These are phyloP conservation scores for Chrosomus eos DNA, from an alignment of 2,797 vertebrate genomes.

Conservation along the genomic window DNA sequence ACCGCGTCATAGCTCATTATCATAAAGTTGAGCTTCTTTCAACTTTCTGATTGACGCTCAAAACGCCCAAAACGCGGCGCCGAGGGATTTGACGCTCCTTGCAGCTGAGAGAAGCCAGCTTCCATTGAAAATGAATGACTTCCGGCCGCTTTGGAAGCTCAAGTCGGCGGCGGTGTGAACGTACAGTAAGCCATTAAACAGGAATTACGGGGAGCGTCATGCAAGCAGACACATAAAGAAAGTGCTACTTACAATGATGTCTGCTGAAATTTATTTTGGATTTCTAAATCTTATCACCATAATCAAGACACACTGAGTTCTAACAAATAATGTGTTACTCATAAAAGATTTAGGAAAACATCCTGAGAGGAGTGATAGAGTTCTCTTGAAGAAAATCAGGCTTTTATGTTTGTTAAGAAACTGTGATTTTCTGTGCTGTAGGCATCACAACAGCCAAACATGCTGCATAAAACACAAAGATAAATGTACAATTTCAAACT, in stretches of 20 bases:
- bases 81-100: no score
- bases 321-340: not conserved
- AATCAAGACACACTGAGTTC: not conserved
- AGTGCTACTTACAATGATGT: not conserved
- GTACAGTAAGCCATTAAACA: not conserved
- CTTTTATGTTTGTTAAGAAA: not conserved
- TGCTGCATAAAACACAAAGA: not conserved
- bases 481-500: not conserved
- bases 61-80: no score
- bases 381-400: not conserved
- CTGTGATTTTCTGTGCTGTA: not conserved
- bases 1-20: no score
- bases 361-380: not conserved
- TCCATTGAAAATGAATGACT: no score
- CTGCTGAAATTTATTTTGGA: constrained; percentile 1
- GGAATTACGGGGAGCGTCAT: not conserved
- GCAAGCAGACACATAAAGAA: constrained; percentile 2
- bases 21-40: no score
- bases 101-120: no score
- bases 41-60: no score
- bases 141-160: no score
- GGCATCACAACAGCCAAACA: not conserved
- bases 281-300: not conserved
- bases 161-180: no score
- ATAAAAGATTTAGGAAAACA: not conserved